Evolutionary conservation across 2,888 invertebrate genomes (phyloP).

Genomic region (Tetranychus piercei): DNA sequence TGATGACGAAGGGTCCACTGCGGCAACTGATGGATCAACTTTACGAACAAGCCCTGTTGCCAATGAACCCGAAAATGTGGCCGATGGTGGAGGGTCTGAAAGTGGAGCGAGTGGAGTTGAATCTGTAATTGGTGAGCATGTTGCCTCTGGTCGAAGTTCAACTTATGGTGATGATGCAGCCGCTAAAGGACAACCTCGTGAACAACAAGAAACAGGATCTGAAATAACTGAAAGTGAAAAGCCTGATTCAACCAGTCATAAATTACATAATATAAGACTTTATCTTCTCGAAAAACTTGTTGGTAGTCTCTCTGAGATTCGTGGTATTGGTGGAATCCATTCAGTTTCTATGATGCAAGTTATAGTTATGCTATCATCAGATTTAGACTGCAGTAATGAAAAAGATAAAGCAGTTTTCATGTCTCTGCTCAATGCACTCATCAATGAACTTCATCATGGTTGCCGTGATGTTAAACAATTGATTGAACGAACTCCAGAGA

Average conservation of each 20-base stretch:
- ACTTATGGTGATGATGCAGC: slow-evolving; percentile 52
- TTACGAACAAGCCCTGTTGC: slow-evolving; percentile 57
- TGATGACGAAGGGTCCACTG: slow-evolving; percentile 85
- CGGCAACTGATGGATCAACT: slow-evolving; percentile 82
- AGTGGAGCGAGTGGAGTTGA: slow-evolving; percentile 80
- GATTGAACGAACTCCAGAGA: slow-evolving; percentile 48
- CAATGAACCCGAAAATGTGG: slow-evolving; percentile 32
- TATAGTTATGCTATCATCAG: slow-evolving; percentile 67
- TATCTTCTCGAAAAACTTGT: slow-evolving; percentile 55
- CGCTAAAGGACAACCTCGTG: slow-evolving; percentile 9
- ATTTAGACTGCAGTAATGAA: slow-evolving; percentile 66
- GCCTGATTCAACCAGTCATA: slow-evolving; percentile 10
- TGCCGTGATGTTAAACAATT: slow-evolving; percentile 24
- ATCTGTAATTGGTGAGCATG: slow-evolving; percentile 56
- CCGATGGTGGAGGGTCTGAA: slow-evolving; percentile 54
- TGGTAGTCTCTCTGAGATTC: slow-evolving; percentile 54
- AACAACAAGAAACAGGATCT: background rate
- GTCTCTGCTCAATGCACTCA: slow-evolving; percentile 50
- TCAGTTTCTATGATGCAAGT: slow-evolving; percentile 83
- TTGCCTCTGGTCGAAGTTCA: slow-evolving; percentile 73
- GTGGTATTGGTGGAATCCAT: slow-evolving; percentile 58
- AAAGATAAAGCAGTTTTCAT: slow-evolving; percentile 58
- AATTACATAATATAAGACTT: slow-evolving; percentile 39
- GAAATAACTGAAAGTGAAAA: slow-evolving; percentile 5
- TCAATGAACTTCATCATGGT: slow-evolving; percentile 33